Evolutionary conservation across 30 jellyfish, hydroid and myxozoan genomes (phyloP), one percentile per base, ranked within the genome.

Genomic region (Aurelia sp.): DNA sequence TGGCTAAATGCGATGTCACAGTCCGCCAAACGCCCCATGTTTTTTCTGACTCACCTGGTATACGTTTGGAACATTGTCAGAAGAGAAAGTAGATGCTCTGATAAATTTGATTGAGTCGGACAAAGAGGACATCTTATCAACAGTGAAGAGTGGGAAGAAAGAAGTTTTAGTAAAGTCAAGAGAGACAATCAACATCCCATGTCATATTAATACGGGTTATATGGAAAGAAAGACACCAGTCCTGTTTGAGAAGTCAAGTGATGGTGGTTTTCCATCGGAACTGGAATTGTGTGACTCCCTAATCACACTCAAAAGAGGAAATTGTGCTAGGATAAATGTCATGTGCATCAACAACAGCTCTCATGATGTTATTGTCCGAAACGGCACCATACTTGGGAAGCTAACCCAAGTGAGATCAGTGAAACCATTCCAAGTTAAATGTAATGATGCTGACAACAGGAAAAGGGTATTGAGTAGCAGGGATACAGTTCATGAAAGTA

Each of bases 381-480:
- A 48, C 31, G 55, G 72, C 31, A 73, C 78, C 19, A 11, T 73
- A 13, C 27, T 57, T 12, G 69, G 84, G 30, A 48, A 20, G 69
- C 30, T 73, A 57, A 17, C 4, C 52, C 84, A 18, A 57, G 84
- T 73, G 70, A 73, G 84, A 73, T 73, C 84, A 73, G 84, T 30
- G 19, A 73, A 73, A 37, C 84, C 71, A 18, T 20, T 31, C 23
- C 53, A 73, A 20, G 71, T 73, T n/a, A 73, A 73, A 44, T 48
- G 48, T 22, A 73, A 23, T 18, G 84, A 73, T 30, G 73, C 27
- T 59, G 23, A 16, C 12, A 30, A 16, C 15, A 2, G 27, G 81
- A 30, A 17, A 13, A 8, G 27, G 64, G 81, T 70, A 22, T 16
- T 7, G 8, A 31, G 27, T 70, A 30, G 64, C 44, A 70, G 20